Conservation (phyloP, 2,113 vertebrate genomes). For the Coracopsis vasa region DNA sequence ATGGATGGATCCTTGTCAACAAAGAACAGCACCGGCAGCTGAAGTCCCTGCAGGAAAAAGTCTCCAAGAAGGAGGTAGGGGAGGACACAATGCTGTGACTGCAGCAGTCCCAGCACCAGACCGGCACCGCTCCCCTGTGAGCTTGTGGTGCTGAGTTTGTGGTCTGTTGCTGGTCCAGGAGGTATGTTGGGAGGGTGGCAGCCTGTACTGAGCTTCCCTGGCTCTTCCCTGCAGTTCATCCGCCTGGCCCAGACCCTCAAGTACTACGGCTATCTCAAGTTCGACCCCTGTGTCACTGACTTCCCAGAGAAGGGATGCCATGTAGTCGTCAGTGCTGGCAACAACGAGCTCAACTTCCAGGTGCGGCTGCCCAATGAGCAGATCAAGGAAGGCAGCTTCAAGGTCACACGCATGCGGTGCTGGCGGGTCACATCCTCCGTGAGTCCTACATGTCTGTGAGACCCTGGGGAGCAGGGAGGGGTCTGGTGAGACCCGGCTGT, state of each 20-base stretch:
- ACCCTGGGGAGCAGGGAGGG: background rate
- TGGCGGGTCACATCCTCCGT: constrained; percentile 98
- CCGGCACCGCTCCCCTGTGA: rapidly evolving
- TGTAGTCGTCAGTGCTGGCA: constrained; percentile 93
- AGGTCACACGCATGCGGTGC: constrained; percentile 97
- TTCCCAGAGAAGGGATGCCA: constrained; percentile 98
- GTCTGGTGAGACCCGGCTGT: background rate
- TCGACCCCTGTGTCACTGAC: constrained; percentile 94
- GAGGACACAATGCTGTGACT: rapidly evolving
- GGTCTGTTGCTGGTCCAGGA: background rate
- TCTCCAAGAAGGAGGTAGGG: constrained; percentile 96
- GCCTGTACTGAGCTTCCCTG: background rate
- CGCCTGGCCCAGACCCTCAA: constrained; percentile 94
- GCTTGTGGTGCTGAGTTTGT: rapidly evolving
- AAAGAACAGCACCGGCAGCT: constrained; percentile 97
- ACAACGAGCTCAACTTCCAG: constrained; percentile 98
- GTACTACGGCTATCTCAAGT: constrained; percentile 96
- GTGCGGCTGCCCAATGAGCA: constrained; percentile 93
- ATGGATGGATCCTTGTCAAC: constrained; percentile 94
- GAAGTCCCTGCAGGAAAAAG: constrained; percentile 96
- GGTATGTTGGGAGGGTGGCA: rapidly evolving
- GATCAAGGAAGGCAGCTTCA: constrained; percentile 97
- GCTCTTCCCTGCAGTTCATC: constrained; percentile 82
- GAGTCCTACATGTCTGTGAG: constrained; percentile 55
- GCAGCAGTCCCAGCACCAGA: background rate